phyloP scores from a whole-genome alignment of 1,140 invertebrate genomes.

The Papilio aristodemus region DNA sequence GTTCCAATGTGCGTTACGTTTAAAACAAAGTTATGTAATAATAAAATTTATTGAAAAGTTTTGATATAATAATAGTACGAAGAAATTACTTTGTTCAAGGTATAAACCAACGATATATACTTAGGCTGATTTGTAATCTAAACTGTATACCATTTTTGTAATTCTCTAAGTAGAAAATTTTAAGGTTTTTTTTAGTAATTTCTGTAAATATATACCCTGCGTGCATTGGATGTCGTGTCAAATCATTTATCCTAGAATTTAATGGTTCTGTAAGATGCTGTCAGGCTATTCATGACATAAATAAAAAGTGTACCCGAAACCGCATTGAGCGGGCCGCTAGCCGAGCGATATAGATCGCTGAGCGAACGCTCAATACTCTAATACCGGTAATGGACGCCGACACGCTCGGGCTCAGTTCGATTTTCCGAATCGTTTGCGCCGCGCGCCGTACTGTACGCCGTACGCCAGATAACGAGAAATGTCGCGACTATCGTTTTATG shows the following conservation, averaged over 20 bases:
- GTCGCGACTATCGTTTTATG: slow-evolving; percentile 61
- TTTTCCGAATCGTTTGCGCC: slow-evolving; percentile 72
- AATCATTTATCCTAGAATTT: neutral
- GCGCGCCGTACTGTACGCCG: slow-evolving; percentile 45
- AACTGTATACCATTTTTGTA: too few relatives aligned
- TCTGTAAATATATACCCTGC: too few relatives aligned
- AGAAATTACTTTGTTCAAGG: neutral
- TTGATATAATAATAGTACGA: neutral
- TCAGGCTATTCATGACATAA: neutral
- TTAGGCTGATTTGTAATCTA: too few relatives aligned
- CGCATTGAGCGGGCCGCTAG: neutral
- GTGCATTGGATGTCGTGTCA: neutral
- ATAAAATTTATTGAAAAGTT: neutral
- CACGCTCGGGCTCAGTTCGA: slow-evolving; percentile 57
- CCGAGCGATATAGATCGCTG: slow-evolving; percentile 38
- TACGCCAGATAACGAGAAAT: slow-evolving; percentile 62
- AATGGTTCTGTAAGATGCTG: slow-evolving; percentile 12
- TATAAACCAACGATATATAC: too few relatives aligned
- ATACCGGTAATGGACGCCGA: slow-evolving; percentile 72
- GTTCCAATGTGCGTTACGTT: slow-evolving; percentile 30
- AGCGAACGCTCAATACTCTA: slow-evolving; percentile 58
- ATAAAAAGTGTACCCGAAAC: slow-evolving; percentile 24
- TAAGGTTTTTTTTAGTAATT: too few relatives aligned
- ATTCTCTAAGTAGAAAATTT: too few relatives aligned
- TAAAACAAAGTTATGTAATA: neutral